Percentiles rank a stretch among this genome's conserved stretches.
Evolutionary conservation across 2,113 vertebrate species (phyloP).

Genomic region (Elephas maximus): DNA sequence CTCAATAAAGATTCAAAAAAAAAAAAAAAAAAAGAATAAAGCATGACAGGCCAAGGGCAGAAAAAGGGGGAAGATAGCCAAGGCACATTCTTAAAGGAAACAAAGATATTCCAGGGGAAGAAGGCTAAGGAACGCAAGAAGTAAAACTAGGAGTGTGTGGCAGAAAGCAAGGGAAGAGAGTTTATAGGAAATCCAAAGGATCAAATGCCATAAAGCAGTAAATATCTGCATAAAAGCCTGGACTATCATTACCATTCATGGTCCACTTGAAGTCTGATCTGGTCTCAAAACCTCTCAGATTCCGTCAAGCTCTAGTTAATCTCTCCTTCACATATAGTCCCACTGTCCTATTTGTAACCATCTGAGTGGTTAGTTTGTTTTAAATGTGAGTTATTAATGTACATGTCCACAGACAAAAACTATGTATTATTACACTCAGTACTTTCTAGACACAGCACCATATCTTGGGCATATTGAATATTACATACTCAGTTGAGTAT

Average conservation of each 20-base stretch:
- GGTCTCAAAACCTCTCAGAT: not conserved
- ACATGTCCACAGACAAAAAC: conserved; percentile 18
- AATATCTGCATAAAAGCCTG: not conserved
- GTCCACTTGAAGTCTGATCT: not conserved
- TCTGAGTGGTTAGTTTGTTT: not conserved
- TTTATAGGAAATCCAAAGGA: not conserved
- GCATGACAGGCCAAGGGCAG: not conserved
- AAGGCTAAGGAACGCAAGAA: conserved; percentile 30
- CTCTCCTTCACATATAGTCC: not conserved
- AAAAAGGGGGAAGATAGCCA: conserved; percentile 42
- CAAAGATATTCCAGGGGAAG: conserved; percentile 3
- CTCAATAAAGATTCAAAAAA: too few species aligned
- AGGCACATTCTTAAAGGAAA: conserved; percentile 18
- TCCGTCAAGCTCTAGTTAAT: conserved; percentile 28
- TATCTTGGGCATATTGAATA: conserved; percentile 1
- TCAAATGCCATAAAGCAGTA: not conserved
- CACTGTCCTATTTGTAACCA: not conserved
- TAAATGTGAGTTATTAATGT: not conserved
- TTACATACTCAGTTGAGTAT: conserved; percentile 13
- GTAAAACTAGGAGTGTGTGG: not conserved
- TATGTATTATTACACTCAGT: not conserved
- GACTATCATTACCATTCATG: conserved; percentile 5
- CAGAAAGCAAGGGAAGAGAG: not conserved
- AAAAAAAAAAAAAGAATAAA: not conserved
- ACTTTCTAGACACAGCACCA: conserved; percentile 12